phyloP scores from a whole-genome alignment of 92 coral and sea anemone genomes.

The Pocillopora grandis region DNA sequence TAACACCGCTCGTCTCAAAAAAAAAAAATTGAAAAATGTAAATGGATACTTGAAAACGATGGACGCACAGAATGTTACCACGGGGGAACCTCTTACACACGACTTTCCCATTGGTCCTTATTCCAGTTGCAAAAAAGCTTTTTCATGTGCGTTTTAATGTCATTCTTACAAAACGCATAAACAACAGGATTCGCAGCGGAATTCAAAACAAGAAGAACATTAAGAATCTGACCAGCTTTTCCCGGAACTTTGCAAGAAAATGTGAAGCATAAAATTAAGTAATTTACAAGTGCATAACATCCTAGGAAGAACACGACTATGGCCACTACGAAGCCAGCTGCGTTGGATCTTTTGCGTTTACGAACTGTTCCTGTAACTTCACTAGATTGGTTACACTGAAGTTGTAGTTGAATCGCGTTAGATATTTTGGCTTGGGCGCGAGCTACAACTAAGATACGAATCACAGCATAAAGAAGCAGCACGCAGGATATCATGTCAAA shows the following conservation, averaged over 20 bases:
- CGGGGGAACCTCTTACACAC: too few species aligned
- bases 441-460: conserved; percentile 4
- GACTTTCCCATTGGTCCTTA: too few species aligned
- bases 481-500: conserved; percentile 13
- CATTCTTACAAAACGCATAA: conserved; percentile 18
- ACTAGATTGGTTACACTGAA: background rate
- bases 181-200: conserved; percentile 31
- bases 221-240: background rate
- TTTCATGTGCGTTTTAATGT: conserved; percentile 3
- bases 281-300: conserved; percentile 9
- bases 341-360: background rate
- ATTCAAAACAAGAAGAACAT: background rate
- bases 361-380: background rate
- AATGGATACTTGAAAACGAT: too few species aligned
- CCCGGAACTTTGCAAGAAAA: background rate
- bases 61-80: too few species aligned
- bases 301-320: conserved; percentile 14
- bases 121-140: background rate
- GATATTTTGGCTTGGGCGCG: background rate
- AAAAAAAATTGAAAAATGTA: too few species aligned
- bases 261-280: background rate
- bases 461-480: background rate
- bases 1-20: too few species aligned
- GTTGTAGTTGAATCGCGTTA: background rate
- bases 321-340: background rate